Evolutionary conservation across 2,113 vertebrate species (phyloP), one percentile per base, ranked within the genome.

Genomic region (Oxyura jamaicensis): DNA sequence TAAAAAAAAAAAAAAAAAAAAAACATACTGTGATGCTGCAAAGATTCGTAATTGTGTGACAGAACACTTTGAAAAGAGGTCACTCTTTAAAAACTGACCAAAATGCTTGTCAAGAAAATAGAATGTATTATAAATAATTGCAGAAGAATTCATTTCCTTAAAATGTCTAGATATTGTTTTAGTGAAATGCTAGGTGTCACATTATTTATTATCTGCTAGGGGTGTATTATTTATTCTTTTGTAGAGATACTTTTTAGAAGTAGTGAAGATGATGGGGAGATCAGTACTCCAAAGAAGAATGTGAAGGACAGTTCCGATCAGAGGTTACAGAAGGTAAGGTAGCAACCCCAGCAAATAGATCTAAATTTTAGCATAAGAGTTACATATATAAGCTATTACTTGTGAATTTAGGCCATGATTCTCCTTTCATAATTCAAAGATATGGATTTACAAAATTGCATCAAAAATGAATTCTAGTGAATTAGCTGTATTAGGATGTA

Each of bases 241-340:
- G 56, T 97, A 99, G 98, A 98, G 83, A 96, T 98, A 81, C 96
- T 98, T 97, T 96, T 96, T 96, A 98, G 97, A 97, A 91, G 98
- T 94, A 77, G 46, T 90, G 97, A 98, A 95, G 98, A 98, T 94
- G 96, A 93, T 52, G 98, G 79, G 96, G 96, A 97, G 94, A 98
- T 95, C 95, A 98, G 97, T 98, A 96, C 96, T 95, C 97, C 97
- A 91, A 98, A 98, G 97, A 98, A 97, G 97, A 97, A 97, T 91
- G 95, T 95, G 91, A 97, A 98, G 91, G 97, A 97, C 95, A 97
- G 96, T 96, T 95, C 97, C 75, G 97, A 97, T 88, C 96, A 98
- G 91, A 98, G 97, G 56, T 97, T 99, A 96, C 98, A 98, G 95
- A 99, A 99, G 98, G 99, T 99, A 97, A 90, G 88, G 96, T 94